Conservation (phyloP, 2,888 invertebrate species). For the Onchidella celtica region DNA sequence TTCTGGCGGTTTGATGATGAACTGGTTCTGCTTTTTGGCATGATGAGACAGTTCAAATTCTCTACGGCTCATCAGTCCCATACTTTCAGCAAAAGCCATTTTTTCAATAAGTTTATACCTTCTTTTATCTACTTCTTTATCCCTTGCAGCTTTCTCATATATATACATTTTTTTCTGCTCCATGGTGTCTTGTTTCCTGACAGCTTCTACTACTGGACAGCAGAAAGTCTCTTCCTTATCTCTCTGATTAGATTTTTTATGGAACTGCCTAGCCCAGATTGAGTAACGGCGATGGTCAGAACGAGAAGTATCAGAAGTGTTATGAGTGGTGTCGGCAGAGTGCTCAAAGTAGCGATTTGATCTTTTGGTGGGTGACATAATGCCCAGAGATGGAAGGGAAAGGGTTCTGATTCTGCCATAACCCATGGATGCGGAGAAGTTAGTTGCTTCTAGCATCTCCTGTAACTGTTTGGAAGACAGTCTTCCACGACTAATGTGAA, state of each 20-base stretch:
- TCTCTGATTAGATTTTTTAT: neutral
- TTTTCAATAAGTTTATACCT: conserved; percentile 31
- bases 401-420: neutral
- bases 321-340: neutral
- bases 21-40: conserved; percentile 13
- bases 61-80: conserved; percentile 32
- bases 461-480: conserved; percentile 13
- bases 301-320: conserved; percentile 6
- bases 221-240: neutral
- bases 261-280: conserved; percentile 35
- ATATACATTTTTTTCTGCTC: neutral
- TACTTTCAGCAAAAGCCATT: conserved; percentile 25
- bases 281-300: conserved; percentile 42
- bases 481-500: conserved; percentile 14
- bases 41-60: conserved; percentile 45
- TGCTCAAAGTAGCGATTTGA: neutral
- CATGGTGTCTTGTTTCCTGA: conserved; percentile 33
- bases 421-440: neutral
- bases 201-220: conserved; percentile 40
- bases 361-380: neutral
- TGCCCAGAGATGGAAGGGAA: neutral
- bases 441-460: neutral
- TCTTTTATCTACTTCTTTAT: conserved; percentile 34
- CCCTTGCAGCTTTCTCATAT: conserved; percentile 22
- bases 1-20: conserved; percentile 41